These are phyloP conservation scores for Epiperipatus broadwayi DNA, from an alignment of 2,888 invertebrate genomes.

Conservation along the genomic window DNA sequence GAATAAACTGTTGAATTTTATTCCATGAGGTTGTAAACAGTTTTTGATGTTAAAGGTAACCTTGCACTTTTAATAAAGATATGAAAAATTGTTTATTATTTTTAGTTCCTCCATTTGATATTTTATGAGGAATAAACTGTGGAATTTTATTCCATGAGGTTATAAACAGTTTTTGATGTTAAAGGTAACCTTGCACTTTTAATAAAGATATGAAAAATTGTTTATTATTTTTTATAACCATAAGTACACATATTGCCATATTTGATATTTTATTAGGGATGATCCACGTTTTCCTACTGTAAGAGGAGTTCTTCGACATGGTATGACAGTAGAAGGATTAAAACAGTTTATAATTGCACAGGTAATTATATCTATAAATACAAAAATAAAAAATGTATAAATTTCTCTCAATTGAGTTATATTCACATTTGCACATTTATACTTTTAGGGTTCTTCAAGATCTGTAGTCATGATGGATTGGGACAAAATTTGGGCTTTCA, in stretches of 20 bases:
- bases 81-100: too few species aligned
- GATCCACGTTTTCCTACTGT: conserved; percentile 98
- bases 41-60: too few species aligned
- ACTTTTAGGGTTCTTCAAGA: conserved; percentile 62
- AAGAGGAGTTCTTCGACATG: conserved; percentile 77
- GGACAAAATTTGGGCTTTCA: conserved; percentile 99
- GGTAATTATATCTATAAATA: conserved; percentile 19
- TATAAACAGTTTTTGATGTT: too few species aligned
- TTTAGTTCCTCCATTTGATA: too few species aligned
- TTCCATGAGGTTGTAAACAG: too few species aligned
- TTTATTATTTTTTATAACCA: neutral
- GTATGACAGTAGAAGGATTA: conserved; percentile 91
- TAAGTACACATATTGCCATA: neutral
- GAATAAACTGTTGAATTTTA: too few species aligned
- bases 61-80: too few species aligned
- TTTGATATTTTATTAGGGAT: conserved; percentile 44
- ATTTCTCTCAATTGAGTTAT: conserved; percentile 10
- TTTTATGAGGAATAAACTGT: too few species aligned
- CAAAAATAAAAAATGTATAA: neutral
- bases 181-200: too few species aligned
- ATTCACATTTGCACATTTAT: conserved; percentile 4
- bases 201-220: neutral
- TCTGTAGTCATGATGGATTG: conserved; percentile 99
- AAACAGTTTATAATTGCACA: conserved; percentile 90
- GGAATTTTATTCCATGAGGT: too few species aligned